Conservation (phyloP, 2,113 vertebrate species). For the Gobio gobio region DNA sequence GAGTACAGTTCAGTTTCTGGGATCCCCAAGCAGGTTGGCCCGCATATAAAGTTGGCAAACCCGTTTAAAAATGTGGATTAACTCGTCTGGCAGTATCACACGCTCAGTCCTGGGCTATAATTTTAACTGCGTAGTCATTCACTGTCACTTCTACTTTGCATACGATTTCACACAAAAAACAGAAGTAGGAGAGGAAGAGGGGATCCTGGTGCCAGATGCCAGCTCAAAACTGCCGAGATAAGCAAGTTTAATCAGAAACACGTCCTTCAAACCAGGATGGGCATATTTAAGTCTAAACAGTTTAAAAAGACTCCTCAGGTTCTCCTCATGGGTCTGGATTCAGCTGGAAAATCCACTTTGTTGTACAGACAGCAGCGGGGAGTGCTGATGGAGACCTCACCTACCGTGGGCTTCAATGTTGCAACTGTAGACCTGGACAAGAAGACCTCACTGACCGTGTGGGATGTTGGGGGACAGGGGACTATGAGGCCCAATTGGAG, state of each 20-base stretch:
- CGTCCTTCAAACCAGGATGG: slow-evolving; percentile 35
- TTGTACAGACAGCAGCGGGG: slow-evolving; percentile 78
- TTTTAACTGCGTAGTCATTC: neutral
- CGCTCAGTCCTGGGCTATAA: neutral
- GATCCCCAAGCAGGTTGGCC: neutral
- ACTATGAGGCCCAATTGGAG: slow-evolving; percentile 84
- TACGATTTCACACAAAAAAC: neutral
- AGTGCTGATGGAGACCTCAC: slow-evolving; percentile 79
- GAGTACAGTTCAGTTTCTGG: neutral
- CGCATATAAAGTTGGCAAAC: slow-evolving; percentile 15
- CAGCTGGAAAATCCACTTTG: slow-evolving; percentile 80
- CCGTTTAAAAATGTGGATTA: slow-evolving; percentile 46
- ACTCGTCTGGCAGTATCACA: slow-evolving; percentile 42
- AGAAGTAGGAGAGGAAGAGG: neutral
- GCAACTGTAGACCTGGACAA: slow-evolving; percentile 79
- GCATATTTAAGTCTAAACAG: slow-evolving; percentile 12
- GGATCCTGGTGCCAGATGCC: neutral
- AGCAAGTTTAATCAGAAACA: neutral
- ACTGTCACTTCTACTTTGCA: slow-evolving; percentile 3
- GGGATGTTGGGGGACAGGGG: slow-evolving; percentile 87
- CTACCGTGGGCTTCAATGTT: slow-evolving; percentile 89
- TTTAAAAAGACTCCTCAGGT: slow-evolving; percentile 57
- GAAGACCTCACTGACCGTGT: slow-evolving; percentile 75
- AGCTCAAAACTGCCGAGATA: neutral
- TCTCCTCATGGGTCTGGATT: slow-evolving; percentile 76